Percentiles rank a stretch among this genome's conserved stretches.
Conservation (phyloP, 2,797 vertebrate species). For the Smutsia gigantea region DNA sequence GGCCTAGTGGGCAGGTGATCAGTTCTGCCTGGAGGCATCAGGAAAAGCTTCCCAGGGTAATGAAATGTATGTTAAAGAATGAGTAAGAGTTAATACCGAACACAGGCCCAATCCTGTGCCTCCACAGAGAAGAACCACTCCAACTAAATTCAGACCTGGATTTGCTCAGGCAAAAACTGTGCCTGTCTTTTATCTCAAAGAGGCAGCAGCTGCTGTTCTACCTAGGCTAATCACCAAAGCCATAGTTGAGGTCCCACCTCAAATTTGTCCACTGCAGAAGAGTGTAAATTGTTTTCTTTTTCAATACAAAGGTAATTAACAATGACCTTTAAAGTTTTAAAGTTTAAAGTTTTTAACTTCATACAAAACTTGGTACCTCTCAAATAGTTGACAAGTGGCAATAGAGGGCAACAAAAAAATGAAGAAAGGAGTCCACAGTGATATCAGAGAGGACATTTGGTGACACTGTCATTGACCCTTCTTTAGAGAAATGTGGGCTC, state of each 20-base stretch:
- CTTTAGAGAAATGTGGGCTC: constrained; percentile 45
- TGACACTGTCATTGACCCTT: constrained; percentile 22
- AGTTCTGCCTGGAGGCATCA: not conserved
- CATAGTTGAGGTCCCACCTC: not conserved
- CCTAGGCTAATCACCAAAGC: not conserved
- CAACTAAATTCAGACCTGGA: not conserved
- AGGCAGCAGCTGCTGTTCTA: not conserved
- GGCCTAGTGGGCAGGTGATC: not conserved
- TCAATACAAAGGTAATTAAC: not conserved
- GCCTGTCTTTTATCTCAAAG: not conserved
- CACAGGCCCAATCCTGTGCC: too few species aligned
- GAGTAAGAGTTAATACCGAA: not conserved
- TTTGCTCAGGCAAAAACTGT: not conserved
- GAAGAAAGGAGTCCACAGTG: not conserved
- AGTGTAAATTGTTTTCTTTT: not conserved
- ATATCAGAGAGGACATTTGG: not conserved
- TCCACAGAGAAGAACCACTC: not conserved
- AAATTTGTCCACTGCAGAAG: not conserved
- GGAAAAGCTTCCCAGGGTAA: not conserved
- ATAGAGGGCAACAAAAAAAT: not conserved
- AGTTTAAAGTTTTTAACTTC: constrained; percentile 21
- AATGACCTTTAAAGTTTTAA: not conserved
- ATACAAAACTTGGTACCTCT: constrained; percentile 10
- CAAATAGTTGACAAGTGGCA: constrained; percentile 6
- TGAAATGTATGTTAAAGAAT: not conserved